Base-by-base conservation (phyloP, 2,888 invertebrate species). In the Lasioglossum zephyrum region DNA sequence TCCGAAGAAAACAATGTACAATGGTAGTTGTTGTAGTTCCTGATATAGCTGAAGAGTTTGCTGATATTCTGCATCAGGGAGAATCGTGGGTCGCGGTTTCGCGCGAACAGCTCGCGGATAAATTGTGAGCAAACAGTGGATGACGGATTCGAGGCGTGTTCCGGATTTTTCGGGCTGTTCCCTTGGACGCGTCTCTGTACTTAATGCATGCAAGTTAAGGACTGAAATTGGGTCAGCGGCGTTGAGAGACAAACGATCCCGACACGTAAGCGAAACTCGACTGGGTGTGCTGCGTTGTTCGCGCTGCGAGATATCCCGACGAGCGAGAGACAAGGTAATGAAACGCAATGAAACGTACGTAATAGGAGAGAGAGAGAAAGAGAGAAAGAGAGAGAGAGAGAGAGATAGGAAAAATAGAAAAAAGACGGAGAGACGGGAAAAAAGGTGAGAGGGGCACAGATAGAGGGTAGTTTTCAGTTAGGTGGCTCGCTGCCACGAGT, bases 261-360 rank as follows among this genome's bases (percentile, higher is more conserved):
- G 74, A 72, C 78, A 60, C 76, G 79, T 63, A 77, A 83, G 60
- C 85, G 77, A 69, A 75, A 72, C 63, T 44, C 60, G 49, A 18
- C 31, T 77, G 63, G 63, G 77, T 11, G 69, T 73, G 39, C 69
- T 26, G 72, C 77, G 53, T 66, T 60, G 70, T 77, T 70, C 44
- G 39, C 57, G 47, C 69, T 36, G 69, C 39, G 83, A 78, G 77
- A 73, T 83, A 66, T 57, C 70, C 26, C 63, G n/a, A 26, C 66
- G 77, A 22, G 41, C 16, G 39, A n/a, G 75, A 22, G 39, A 22
- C 39, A 22, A 22, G 78, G 60, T 84, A 87, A 87, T 85, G 85
- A 85, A 87, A 89, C 83, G 87, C 81, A 85, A 89, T 87, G 88
- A 85, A 87, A 85, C 66, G 85, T 66, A 72, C 11, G 49, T 18